Base-by-base conservation (phyloP, 2,113 vertebrate species). In the Dryoscopus gambensis region DNA sequence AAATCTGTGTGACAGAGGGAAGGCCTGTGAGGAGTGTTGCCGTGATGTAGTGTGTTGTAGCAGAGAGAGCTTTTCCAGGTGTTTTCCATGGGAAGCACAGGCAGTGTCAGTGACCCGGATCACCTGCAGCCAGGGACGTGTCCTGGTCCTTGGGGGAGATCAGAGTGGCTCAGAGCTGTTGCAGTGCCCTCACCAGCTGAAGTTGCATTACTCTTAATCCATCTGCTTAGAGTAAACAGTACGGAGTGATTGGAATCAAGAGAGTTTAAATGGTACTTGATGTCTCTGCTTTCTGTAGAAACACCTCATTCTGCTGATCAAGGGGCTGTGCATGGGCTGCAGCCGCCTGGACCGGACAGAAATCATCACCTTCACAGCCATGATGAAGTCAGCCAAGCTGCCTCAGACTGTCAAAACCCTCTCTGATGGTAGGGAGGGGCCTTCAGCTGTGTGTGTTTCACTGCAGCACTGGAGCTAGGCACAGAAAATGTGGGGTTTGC, bases 381-480 rank as follows among this genome's bases (percentile, higher is more conserved):
- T 99, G 99, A 99, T 99, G 99, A 99, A 99, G 91, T 99, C 99
- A 8, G 99, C 99, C 94, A 99, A 99, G 97, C 98, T 99, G 96
- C 99, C 99, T 60, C 99, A 99, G 96, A 99, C 99, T 12, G 97
- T 99, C 96, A 99, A 99, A 98, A 99, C 99, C 4, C 99, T 99
- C 83, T 99, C 99, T 69, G 99, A 99, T 76, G 99, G 99, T 99
- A 90, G 95, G 98, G 62, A 86, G 95, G 98, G 55, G 12, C 5
- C 60, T 27, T 33, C 9, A 40, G n/a, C 13, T 4, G 5, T 10
- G 17, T n/a, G 40, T 35, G 0, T 15, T 16, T 49, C 17, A 10
- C 39, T 79, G 71, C 31, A 8, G 17, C n/a, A 10, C 59, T 83
- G 52, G 37, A 67, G 46, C 67, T 16, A 11, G 17, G 27, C 28